These are phyloP conservation scores for Crossocerus cetratus DNA, from an alignment of 2,888 invertebrate genomes.

Conservation along the genomic window DNA sequence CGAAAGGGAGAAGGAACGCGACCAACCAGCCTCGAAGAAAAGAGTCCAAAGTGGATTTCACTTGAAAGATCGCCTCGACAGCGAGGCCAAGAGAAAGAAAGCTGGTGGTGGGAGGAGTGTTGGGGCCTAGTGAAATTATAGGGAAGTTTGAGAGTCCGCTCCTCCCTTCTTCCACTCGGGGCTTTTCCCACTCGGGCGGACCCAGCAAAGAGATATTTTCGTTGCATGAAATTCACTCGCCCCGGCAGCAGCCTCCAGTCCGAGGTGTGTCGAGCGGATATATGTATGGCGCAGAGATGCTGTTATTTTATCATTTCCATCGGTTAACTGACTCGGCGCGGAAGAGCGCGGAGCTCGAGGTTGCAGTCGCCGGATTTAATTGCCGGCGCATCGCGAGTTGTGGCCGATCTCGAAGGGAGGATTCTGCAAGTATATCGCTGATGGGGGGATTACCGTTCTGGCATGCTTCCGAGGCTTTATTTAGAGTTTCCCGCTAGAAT, in stretches of 20 bases:
- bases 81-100: not conserved
- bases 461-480: no score
- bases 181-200: not conserved
- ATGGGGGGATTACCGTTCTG: no score
- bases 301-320: slow-evolving; percentile 1
- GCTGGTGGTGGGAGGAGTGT: no score
- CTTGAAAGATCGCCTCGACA: slow-evolving; percentile 30
- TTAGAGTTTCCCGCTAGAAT: no score
- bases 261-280: not conserved
- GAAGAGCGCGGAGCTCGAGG: not conserved
- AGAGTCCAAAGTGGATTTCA: slow-evolving; percentile 34
- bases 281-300: not conserved
- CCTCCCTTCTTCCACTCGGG: not conserved
- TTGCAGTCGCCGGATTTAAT: not conserved
- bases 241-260: not conserved
- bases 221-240: slow-evolving; percentile 17
- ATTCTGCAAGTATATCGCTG: no score
- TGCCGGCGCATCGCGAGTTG: not conserved
- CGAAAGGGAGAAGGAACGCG: not conserved
- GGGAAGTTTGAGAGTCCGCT: slow-evolving; percentile 23
- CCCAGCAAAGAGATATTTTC: slow-evolving; percentile 16
- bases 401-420: no score
- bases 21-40: not conserved
- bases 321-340: not conserved
- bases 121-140: slow-evolving; percentile 33